Evolutionary conservation across 2,113 vertebrate species (phyloP).

Genomic region (Aegithalos caudatus): DNA sequence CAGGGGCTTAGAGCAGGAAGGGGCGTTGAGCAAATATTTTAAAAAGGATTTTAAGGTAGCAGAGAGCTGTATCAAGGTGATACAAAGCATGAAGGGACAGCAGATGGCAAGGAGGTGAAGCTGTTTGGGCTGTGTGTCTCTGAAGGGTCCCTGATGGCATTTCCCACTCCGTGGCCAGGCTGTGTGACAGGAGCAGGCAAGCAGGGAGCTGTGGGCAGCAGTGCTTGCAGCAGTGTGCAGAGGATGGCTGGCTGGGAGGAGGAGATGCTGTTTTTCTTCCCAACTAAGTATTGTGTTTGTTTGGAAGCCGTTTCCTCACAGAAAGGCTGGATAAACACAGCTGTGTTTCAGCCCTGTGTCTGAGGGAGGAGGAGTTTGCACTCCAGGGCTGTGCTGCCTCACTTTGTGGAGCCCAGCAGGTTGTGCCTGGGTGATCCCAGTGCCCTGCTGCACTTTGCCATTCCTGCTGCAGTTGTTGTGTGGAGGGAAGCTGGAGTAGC

Average conservation of each 20-base stretch:
- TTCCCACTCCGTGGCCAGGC: background rate
- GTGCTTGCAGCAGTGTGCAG: background rate
- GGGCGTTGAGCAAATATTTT: background rate
- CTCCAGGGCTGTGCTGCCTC: background rate
- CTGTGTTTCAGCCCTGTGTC: background rate
- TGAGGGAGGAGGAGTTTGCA: background rate
- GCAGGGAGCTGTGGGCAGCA: background rate
- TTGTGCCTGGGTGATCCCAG: background rate
- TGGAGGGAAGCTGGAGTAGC: background rate
- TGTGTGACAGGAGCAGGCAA: background rate
- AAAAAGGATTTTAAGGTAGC: background rate
- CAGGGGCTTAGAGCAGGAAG: background rate
- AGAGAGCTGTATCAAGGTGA: background rate
- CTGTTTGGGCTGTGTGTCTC: background rate
- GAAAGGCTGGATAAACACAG: background rate
- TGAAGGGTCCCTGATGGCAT: background rate
- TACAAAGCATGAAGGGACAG: background rate
- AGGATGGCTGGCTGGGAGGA: background rate
- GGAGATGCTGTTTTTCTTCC: background rate
- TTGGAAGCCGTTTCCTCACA: background rate
- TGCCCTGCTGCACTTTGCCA: background rate
- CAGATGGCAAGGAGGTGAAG: background rate
- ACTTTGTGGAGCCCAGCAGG: background rate
- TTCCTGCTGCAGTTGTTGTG: background rate
- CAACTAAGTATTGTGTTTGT: background rate